Evolutionary conservation across 2,888 invertebrate genomes (phyloP), one percentile per base, ranked within the genome.

Genomic region (Eristalis pertinax): DNA sequence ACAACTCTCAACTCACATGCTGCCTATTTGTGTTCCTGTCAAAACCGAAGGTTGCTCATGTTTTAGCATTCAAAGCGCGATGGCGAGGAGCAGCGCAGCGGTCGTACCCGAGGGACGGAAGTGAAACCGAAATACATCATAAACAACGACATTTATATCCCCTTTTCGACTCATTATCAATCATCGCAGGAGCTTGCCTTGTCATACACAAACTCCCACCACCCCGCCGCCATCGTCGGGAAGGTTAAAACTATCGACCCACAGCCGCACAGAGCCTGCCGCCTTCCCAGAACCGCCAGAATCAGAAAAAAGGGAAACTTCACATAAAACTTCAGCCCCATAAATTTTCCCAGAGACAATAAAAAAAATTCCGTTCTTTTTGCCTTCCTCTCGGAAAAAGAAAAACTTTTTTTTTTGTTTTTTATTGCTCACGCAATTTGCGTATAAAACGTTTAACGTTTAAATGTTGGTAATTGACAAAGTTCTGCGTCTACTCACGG

Each of bases 371-470:
- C 29, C 24, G 11, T n/a, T 64, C 65, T 0, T 62, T 72, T 56
- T 60, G 50, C n/a, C 29, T 60, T 72, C 29, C 22, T 68, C 32
- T 22, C 26, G 26, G 26, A 60, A 13, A 60, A 26, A 29, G 60
- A n/a, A 15, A 60, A 60, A 60, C 26, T 24, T 58, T 60, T 69
- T 63, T 70, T 64, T 64, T 56, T 15, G 24, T 63, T 24, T 43
- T 83, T 83, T 86, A 86, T 83, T 83, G 75, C 87, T 84, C 87
- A 87, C 87, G 87, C 87, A 87, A 87, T 87, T 87, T 84, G 76
- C 75, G 87, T 83, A 87, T 87, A 87, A 84, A 87, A 87, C 87
- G 84, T 87, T 87, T 87, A 87, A 80, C 84, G 68, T 80, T 84
- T 84, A 84, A 84, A 80, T 72, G 87, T 68, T 84, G 84, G 79